These are phyloP conservation scores for Mus pahari DNA, from an alignment of 2,113 vertebrate genomes.

Conservation along the genomic window DNA sequence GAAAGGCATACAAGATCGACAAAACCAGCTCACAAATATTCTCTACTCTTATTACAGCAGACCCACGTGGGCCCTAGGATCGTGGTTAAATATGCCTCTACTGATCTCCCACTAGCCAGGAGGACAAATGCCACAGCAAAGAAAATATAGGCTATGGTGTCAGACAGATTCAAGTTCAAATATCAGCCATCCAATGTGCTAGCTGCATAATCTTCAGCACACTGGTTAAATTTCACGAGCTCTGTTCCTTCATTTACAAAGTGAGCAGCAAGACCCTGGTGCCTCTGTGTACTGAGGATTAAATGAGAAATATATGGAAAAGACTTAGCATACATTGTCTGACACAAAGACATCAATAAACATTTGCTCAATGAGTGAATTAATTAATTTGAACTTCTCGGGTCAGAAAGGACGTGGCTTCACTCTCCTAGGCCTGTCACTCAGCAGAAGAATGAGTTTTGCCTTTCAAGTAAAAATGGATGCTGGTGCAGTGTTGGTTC, in stretches of 20 bases:
- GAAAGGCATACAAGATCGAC: neutral
- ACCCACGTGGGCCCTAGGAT: neutral
- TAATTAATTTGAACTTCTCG: conserved; percentile 74
- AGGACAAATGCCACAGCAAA: conserved; percentile 29
- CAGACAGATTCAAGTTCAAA: conserved; percentile 52
- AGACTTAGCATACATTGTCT: conserved; percentile 36
- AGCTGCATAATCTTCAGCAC: conserved; percentile 23
- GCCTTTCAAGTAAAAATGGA: conserved; percentile 29
- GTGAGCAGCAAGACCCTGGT: conserved; percentile 52
- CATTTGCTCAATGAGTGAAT: conserved; percentile 68
- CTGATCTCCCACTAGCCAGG: neutral
- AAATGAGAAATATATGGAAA: conserved; percentile 61
- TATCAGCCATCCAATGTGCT: neutral
- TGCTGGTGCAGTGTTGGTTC: conserved; percentile 2
- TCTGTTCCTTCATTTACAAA: conserved; percentile 68
- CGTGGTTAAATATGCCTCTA: conserved; percentile 20
- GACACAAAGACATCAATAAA: conserved; percentile 68
- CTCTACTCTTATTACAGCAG: neutral
- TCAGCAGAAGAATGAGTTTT: conserved; percentile 50
- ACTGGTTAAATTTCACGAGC: conserved; percentile 65
- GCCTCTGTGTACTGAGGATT: conserved; percentile 55
- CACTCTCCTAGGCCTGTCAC: conserved; percentile 41
- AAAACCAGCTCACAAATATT: neutral
- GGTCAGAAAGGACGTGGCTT: conserved; percentile 64
- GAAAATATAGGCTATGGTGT: conserved; percentile 34